Evolutionary conservation across 2,888 invertebrate species (phyloP).

Genomic region (Balanococcus diminutus): DNA sequence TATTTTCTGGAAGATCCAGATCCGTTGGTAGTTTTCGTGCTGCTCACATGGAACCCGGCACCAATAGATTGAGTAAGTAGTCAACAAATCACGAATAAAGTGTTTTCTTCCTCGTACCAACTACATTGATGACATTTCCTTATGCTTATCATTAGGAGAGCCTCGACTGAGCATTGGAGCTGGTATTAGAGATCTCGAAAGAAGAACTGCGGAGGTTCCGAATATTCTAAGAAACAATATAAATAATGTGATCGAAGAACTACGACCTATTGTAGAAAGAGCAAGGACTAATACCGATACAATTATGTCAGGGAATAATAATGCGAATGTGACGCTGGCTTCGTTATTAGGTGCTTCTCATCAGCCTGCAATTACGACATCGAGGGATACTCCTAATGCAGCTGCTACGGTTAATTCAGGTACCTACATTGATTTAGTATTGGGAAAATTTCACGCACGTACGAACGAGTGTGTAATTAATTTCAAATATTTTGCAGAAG

Average conservation of each 20-base stretch:
- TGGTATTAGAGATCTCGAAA: conserved; percentile 56
- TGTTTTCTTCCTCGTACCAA: too few species aligned
- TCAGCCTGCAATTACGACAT: conserved; percentile 3
- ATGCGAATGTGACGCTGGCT: conserved; percentile 24
- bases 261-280: conserved; percentile 71
- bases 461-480: background rate
- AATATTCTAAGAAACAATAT: conserved; percentile 60
- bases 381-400: conserved; percentile 9
- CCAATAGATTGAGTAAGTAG: conserved; percentile 43
- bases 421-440: background rate
- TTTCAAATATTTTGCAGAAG: conserved; percentile 35
- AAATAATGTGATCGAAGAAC: conserved; percentile 67
- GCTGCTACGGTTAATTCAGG: background rate
- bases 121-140: background rate
- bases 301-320: conserved; percentile 39
- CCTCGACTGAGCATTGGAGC: conserved; percentile 56
- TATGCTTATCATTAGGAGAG: conserved; percentile 35
- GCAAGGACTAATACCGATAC: conserved; percentile 45
- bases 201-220: conserved; percentile 59
- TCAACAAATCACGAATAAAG: background rate
- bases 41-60: conserved; percentile 42
- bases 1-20: conserved; percentile 49
- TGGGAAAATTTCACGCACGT: background rate
- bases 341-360: conserved; percentile 13
- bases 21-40: conserved; percentile 49